Evolutionary conservation across 2,888 invertebrate genomes (phyloP).

Genomic region (Blera fallax): DNA sequence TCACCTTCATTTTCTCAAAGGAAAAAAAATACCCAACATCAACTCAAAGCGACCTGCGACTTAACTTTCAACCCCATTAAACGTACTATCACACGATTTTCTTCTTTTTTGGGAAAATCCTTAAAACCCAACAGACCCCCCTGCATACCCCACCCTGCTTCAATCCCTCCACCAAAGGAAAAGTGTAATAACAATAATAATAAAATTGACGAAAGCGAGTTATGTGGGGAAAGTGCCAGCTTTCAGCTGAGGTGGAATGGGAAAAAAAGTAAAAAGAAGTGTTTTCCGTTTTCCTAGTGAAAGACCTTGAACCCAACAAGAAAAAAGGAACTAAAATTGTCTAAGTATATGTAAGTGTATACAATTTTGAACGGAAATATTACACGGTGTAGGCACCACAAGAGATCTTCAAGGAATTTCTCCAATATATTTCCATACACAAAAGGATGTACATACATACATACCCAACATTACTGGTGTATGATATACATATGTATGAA

Average conservation of each 20-base stretch:
- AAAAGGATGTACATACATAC: too few relatives aligned
- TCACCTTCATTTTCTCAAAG: background rate
- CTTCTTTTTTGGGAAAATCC: background rate
- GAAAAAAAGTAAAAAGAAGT: background rate
- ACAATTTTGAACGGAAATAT: background rate
- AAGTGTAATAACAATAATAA: constrained; percentile 37
- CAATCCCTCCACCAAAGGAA: background rate
- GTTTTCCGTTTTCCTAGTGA: background rate
- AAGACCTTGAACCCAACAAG: constrained; percentile 32
- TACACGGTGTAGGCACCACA: constrained; percentile 4
- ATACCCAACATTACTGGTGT: background rate
- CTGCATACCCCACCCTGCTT: background rate
- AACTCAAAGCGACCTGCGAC: constrained; percentile 20
- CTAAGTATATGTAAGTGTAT: background rate
- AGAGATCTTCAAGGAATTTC: background rate
- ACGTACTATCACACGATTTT: constrained; percentile 17
- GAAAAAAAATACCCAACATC: background rate
- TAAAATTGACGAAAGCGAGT: constrained; percentile 36
- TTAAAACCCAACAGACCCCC: background rate
- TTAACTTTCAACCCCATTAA: constrained; percentile 36
- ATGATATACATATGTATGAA: background rate
- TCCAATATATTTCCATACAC: background rate
- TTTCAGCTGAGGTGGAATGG: background rate
- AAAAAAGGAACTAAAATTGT: background rate
- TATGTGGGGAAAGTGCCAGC: constrained; percentile 4